Conservation (phyloP, 2,888 invertebrate genomes). For the Chalcis sispes region DNA sequence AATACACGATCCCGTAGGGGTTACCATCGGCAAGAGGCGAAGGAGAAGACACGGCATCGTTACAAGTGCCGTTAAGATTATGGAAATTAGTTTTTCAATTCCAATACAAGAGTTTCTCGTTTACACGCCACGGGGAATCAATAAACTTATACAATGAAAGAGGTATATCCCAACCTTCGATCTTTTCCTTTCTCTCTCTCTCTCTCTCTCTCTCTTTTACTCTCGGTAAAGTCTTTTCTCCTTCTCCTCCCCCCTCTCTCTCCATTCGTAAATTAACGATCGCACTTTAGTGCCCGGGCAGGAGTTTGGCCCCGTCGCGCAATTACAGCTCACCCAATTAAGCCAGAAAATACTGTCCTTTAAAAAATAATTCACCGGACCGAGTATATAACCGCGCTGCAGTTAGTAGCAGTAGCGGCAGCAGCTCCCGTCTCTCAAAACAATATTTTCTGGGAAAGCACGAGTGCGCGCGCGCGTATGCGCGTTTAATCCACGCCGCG, state of each 20-base stretch:
- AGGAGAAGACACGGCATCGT: conserved; percentile 1
- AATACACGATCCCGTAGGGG: neutral
- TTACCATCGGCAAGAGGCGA: too few relatives aligned
- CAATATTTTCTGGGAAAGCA: conserved; percentile 43
- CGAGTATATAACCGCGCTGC: neutral
- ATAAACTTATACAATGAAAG: conserved; percentile 48
- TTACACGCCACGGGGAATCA: conserved; percentile 25
- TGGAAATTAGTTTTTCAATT: conserved; percentile 51
- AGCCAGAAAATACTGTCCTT: conserved; percentile 45
- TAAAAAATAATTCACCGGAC: conserved; percentile 42
- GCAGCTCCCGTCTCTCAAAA: conserved; percentile 17
- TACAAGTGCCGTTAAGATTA: conserved; percentile 47
- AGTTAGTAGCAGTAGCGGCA: neutral
- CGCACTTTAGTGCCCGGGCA: conserved; percentile 27
- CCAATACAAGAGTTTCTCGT: conserved; percentile 13
- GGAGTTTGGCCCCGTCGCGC: neutral
- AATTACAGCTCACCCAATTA: conserved; percentile 51
- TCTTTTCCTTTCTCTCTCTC: neutral
- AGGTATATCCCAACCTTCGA: too few relatives aligned
- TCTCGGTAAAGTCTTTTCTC: too few relatives aligned
- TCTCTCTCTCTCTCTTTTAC: conserved; percentile 2
- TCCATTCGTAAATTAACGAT: conserved; percentile 48
- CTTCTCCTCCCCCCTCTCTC: neutral
- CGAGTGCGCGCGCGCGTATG: neutral
- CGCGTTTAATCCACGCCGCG: conserved; percentile 21